A percentile compares a stretch with the other conserved stretches of the same genome.
phyloP scores from a whole-genome alignment of 2,797 vertebrate genomes.

The Tachyglossus aculeatus region DNA sequence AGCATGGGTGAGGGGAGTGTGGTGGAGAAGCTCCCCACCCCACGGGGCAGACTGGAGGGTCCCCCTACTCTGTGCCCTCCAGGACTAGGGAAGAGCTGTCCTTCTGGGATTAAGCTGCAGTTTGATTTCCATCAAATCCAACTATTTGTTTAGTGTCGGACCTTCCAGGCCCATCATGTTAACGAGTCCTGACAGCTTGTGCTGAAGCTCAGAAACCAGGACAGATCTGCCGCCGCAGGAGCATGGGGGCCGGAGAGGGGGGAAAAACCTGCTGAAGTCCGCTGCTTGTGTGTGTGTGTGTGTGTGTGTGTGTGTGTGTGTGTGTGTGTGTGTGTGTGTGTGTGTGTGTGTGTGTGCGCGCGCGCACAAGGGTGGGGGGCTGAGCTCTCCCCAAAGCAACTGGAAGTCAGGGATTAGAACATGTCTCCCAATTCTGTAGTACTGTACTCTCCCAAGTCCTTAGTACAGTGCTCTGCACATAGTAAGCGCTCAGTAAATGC shows the following conservation, averaged over 20 bases:
- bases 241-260: conserved; percentile 1
- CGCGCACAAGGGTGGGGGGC: too few species aligned
- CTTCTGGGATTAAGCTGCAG: conserved; percentile 63
- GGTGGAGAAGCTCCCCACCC: background rate
- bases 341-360: too few species aligned
- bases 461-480: too few species aligned
- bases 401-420: too few species aligned
- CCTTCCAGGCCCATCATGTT: conserved; percentile 69
- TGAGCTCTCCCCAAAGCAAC: too few species aligned
- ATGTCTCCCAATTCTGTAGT: too few species aligned
- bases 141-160: conserved; percentile 68
- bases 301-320: too few species aligned
- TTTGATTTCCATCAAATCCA: conserved; percentile 64
- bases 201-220: conserved; percentile 71
- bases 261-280: background rate
- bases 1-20: too few species aligned
- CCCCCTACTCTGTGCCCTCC: background rate
- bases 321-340: background rate
- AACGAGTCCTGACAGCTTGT: conserved; percentile 69
- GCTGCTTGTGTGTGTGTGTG: background rate
- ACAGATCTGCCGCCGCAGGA: conserved; percentile 61
- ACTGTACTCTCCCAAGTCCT: too few species aligned
- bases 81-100: conserved; percentile 53
- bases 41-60: background rate
- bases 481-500: too few species aligned